These are phyloP conservation scores for Seira ritae DNA, from an alignment of 2,888 invertebrate species.

Conservation along the genomic window DNA sequence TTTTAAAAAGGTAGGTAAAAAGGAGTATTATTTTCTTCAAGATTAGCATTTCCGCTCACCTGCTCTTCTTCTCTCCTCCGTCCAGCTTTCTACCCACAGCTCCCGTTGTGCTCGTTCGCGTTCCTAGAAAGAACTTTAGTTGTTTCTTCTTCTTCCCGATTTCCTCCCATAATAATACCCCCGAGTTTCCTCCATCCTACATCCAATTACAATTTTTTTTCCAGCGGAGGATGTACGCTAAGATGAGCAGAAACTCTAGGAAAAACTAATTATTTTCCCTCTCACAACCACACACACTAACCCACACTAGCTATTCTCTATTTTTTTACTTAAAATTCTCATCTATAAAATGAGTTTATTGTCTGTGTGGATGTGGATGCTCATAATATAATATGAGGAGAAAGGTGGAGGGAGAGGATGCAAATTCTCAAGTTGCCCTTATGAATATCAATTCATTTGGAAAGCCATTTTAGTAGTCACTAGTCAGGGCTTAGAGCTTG, in stretches of 20 bases:
- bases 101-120: background rate
- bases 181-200: background rate
- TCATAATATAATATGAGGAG: no score
- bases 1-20: background rate
- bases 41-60: background rate
- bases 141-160: conserved; percentile 1
- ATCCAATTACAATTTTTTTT: background rate
- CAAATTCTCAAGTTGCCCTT: background rate
- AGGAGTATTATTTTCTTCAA: background rate
- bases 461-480: background rate
- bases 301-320: background rate
- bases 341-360: no score
- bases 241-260: conserved; percentile 7
- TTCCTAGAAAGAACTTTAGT: background rate
- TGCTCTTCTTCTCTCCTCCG: background rate
- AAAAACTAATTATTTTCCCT: conserved; percentile 9
- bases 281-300: background rate
- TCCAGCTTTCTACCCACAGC: background rate
- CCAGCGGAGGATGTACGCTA: background rate
- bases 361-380: no score
- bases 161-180: background rate
- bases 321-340: background rate
- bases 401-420: background rate
- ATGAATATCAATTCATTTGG: no score
- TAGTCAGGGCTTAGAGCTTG: no score